Base-by-base conservation (phyloP, 2,113 vertebrate genomes). In the Sus scrofa region DNA sequence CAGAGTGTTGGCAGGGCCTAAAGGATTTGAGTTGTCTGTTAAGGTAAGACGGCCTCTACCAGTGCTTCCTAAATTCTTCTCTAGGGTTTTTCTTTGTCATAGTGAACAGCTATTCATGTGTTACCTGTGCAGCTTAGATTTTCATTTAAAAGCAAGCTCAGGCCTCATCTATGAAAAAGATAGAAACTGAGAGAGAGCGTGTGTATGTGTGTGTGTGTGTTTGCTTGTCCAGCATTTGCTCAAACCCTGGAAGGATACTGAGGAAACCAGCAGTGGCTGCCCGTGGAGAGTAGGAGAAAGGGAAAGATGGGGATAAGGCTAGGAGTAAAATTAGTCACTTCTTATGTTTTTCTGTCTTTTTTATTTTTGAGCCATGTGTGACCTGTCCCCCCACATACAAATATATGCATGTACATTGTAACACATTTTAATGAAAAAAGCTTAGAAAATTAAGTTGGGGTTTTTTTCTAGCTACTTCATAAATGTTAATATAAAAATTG, bases 101-200 rank as follows among this genome's bases (percentile, higher is more conserved):
- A 52, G 15, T 63, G 19, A 86, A 58, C 3, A 71, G 39, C n/a
- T 86, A 9, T 37, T 73, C 65, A 56, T 78, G 3, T 54, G 26
- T 94, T 56, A 79, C 37, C 89, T 87, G 54, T 50, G 9, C 30
- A 84, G 3, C 37, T 87, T 84, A 89, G n/a, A 56, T 84, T 67
- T 95, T 54, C 63, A 67, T 85, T 79, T 91, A 74, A 63, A 87
- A 82, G n/a, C 22, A 65, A 82, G 27, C 34, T 54, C 24, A 83
- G 22, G 44, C 20, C 11, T 87, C 34, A 67, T 30, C 13, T 34
- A 1, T 50, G 60, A 73, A 78, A 37, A 7, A 44, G 32, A 10
- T 32, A 54, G 37, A 89, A 89, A 77, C 18, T 52, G 63, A 68
- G 32, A 20, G 13, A 32, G 5, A 39, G 18, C 14, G 18, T 70